phyloP scores from a whole-genome alignment of 1,140 invertebrate genomes.

The Anthonomus grandis region DNA sequence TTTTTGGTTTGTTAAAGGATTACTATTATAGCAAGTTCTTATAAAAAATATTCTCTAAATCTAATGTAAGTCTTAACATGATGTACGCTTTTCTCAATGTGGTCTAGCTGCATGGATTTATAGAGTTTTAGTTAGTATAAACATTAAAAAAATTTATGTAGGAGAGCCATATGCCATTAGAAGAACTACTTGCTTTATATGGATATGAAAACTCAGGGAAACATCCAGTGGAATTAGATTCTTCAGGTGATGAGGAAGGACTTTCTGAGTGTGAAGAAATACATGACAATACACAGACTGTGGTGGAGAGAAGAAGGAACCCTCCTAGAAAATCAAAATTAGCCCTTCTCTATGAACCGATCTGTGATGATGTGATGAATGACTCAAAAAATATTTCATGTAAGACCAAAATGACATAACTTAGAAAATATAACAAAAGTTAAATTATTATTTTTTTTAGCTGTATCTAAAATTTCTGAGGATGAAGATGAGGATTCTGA shows the following conservation, averaged over 20 bases:
- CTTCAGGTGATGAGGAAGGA: slow-evolving; percentile 35
- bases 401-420: slow-evolving; percentile 52
- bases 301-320: slow-evolving; percentile 37
- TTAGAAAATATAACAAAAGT: neutral
- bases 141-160: no score
- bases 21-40: no score
- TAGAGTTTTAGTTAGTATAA: no score
- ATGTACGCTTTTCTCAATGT: no score
- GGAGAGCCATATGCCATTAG: slow-evolving; percentile 89
- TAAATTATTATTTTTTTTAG: slow-evolving; percentile 31
- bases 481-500: slow-evolving; percentile 69
- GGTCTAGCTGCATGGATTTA: no score
- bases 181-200: slow-evolving; percentile 86
- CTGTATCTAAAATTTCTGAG: slow-evolving; percentile 61
- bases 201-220: slow-evolving; percentile 58
- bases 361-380: slow-evolving; percentile 40
- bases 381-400: slow-evolving; percentile 44
- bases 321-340: slow-evolving; percentile 42
- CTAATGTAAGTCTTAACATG: no score
- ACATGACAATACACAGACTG: slow-evolving; percentile 11
- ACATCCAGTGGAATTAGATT: slow-evolving; percentile 42
- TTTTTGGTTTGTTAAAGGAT: no score
- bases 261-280: slow-evolving; percentile 17
- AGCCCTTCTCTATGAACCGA: slow-evolving; percentile 41
- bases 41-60: no score